These are phyloP conservation scores for Campoletis sonorensis DNA, from an alignment of 1,140 invertebrate species.

Conservation along the genomic window DNA sequence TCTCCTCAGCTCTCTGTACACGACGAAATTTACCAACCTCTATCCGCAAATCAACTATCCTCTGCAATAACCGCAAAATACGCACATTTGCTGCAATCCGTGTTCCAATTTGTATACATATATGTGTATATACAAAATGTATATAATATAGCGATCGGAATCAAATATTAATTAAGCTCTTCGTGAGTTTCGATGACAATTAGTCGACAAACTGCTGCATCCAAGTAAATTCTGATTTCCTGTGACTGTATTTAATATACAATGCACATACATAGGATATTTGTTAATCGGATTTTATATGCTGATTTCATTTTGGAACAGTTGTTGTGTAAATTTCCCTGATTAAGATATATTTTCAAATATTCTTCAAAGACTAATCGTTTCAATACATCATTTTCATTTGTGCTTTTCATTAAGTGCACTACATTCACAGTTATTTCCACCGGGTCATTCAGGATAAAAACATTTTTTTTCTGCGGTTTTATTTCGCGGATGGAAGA, in stretches of 20 bases:
- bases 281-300: background rate
- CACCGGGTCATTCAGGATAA: too few relatives aligned
- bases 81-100: constrained; percentile 11
- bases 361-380: too few relatives aligned
- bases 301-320: too few relatives aligned
- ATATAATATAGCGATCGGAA: background rate
- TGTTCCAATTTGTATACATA: background rate
- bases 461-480: too few relatives aligned
- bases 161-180: constrained; percentile 11
- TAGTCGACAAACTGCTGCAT: constrained; percentile 34
- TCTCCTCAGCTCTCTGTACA: constrained; percentile 25
- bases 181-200: background rate
- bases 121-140: background rate
- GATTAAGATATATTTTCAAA: too few relatives aligned
- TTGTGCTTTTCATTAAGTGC: too few relatives aligned
- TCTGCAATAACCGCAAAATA: constrained; percentile 41
- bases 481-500: too few relatives aligned
- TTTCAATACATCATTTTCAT: too few relatives aligned
- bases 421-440: too few relatives aligned
- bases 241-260: background rate
- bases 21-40: background rate
- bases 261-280: background rate
- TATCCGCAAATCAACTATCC: constrained; percentile 45
- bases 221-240: background rate
- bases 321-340: too few relatives aligned